Evolutionary conservation across 2,797 vertebrate species (phyloP), one percentile per base, ranked within the genome.

Genomic region (Pelochelys cantorii): DNA sequence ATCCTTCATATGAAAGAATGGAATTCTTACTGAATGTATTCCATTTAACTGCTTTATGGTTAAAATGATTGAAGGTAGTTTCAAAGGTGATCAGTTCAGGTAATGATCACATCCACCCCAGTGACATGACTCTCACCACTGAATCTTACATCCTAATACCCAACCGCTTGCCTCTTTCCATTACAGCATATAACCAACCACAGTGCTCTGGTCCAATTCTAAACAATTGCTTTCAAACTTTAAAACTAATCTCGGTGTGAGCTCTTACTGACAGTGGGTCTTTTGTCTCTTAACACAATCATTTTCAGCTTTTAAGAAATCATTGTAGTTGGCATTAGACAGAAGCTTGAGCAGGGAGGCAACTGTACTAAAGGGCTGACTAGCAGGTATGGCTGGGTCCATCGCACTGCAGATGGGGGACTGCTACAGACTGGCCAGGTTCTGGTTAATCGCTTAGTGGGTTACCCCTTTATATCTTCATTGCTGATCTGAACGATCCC

Each of bases 311-410:
- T n/a, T n/a, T n/a, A 48, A 57, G 54, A 74, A 52, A 55, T 54
- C 68, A 93, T 93, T 84, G 84, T 15, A 18, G 14, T 68, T 68
- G 86, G 48, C 86, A 88, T 11, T 83, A 77, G 83, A 87, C 88
- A 87, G 60, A 90, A 93, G 79, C 82, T 60, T 27, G 57, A 68
- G 79, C 86, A 42, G 82, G 79, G 79, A 22, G 59, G 37, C 84
- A 91, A 83, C 91, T 83, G 5, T n/a, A 74, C 94, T 95, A 94
- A 10, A 82, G 86, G 84, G 75, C 85, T 88, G 84, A 68, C 88
- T 60, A 18, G 83, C 90, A 92, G 89, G 34, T 68, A 86, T 52
- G n/a, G 1, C 42, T 48, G 42, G 42, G 42, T 8, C 42, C 42
- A 48, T 8, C 42, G 8, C 42, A 8, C 42, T 48, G 42, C 42